A percentile compares a stretch with the other conserved stretches of the same genome.
Evolutionary conservation across 2,888 invertebrate genomes (phyloP).

Genomic region (Dascillus cervinus): DNA sequence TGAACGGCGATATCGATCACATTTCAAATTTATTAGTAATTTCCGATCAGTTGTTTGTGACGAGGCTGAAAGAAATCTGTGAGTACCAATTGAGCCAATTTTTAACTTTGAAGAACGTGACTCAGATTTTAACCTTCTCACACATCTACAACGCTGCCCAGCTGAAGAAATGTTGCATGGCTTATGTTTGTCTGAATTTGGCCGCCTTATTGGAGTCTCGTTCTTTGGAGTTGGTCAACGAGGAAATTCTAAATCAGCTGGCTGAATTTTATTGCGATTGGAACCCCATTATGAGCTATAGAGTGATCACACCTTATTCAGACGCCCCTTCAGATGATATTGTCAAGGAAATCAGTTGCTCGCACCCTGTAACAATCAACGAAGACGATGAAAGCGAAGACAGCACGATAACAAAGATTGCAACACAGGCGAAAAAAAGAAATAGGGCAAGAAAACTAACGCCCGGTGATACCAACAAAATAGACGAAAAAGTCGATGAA

Average conservation of each 20-base stretch:
- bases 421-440: slow-evolving; percentile 8
- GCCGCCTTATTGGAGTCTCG: slow-evolving; percentile 62
- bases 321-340: slow-evolving; percentile 54
- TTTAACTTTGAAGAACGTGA: slow-evolving; percentile 66
- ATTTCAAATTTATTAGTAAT: slow-evolving; percentile 65
- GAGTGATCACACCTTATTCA: slow-evolving; percentile 62
- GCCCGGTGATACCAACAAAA: slow-evolving; percentile 6
- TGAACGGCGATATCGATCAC: slow-evolving; percentile 59
- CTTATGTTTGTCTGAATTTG: slow-evolving; percentile 71
- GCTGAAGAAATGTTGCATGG: slow-evolving; percentile 64
- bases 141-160: slow-evolving; percentile 67
- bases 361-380: slow-evolving; percentile 44
- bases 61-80: slow-evolving; percentile 63
- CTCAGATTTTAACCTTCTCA: slow-evolving; percentile 69
- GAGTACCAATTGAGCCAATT: slow-evolving; percentile 58
- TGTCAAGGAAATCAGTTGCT: slow-evolving; percentile 42
- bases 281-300: slow-evolving; percentile 52
- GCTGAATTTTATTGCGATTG: slow-evolving; percentile 59
- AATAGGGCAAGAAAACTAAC: slow-evolving; percentile 27
- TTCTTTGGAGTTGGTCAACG: slow-evolving; percentile 56
- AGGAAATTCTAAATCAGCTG: slow-evolving; percentile 54
- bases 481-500: slow-evolving; percentile 1
- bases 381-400: slow-evolving; percentile 48
- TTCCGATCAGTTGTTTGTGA: slow-evolving; percentile 73
- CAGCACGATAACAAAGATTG: slow-evolving; percentile 12